A percentile compares a stretch with the other conserved stretches of the same genome.
Evolutionary conservation across 2,113 vertebrate species (phyloP).

Genomic region (Pseudorectes ferrugineus): DNA sequence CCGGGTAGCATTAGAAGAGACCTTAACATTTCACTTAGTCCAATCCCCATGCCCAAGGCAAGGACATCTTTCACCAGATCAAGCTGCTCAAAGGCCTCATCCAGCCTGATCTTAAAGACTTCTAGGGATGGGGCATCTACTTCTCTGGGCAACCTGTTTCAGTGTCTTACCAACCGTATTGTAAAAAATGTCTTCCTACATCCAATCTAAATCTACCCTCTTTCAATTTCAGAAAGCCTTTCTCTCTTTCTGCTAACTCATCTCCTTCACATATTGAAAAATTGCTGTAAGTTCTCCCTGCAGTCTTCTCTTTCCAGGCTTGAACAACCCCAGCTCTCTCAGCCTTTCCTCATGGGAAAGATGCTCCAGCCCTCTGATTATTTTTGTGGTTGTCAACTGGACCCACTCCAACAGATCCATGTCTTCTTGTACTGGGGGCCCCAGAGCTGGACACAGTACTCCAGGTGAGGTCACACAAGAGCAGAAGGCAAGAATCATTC

Average conservation of each 20-base stretch:
- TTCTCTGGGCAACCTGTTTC: not conserved
- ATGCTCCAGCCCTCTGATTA: not conserved
- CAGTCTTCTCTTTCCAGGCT: not conserved
- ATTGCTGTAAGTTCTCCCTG: fast-evolving
- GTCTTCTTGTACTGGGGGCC: not conserved
- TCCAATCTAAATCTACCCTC: not conserved
- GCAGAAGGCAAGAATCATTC: not conserved
- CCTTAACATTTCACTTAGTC: not conserved
- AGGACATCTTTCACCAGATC: not conserved
- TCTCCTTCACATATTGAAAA: not conserved
- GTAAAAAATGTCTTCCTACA: not conserved
- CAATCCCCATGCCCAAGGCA: fast-evolving
- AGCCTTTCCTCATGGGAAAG: not conserved
- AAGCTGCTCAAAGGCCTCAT: not conserved
- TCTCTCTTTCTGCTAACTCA: not conserved
- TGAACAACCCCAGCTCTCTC: not conserved
- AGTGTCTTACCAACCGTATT: not conserved
- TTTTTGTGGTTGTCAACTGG: not conserved
- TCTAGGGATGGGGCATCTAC: not conserved
- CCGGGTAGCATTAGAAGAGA: not conserved
- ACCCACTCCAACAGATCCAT: not conserved
- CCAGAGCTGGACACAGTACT: not conserved
- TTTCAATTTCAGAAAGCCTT: not conserved
- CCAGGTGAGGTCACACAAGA: not conserved
- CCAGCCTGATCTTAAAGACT: not conserved